Conservation (phyloP, 1,140 invertebrate genomes). For the Brachionus rotundiformis region DNA sequence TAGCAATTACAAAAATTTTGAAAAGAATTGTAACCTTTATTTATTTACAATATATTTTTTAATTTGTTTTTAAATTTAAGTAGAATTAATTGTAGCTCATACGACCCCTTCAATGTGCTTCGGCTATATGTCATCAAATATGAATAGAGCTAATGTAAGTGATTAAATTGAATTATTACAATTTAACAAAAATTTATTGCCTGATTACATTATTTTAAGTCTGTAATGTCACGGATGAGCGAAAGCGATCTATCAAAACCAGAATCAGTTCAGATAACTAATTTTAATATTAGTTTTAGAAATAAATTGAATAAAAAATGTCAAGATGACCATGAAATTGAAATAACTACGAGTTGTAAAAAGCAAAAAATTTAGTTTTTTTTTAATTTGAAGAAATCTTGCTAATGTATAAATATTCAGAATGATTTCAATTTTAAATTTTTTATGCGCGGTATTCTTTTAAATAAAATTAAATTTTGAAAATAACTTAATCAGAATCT, state of each 20-base stretch:
- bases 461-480: too few species aligned
- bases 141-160: background rate
- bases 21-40: background rate
- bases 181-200: background rate
- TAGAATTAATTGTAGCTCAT: slow-evolving; percentile 51
- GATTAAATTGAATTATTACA: background rate
- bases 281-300: slow-evolving; percentile 27
- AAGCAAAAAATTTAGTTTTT: background rate
- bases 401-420: too few species aligned
- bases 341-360: background rate
- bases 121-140: slow-evolving; percentile 18
- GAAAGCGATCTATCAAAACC: background rate
- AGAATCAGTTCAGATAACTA: slow-evolving; percentile 5
- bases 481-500: too few species aligned
- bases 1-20: background rate
- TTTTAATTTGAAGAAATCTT: background rate
- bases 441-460: too few species aligned
- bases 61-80: background rate
- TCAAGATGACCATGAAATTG: background rate
- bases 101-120: slow-evolving; percentile 46
- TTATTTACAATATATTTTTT: background rate
- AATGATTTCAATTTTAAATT: too few species aligned
- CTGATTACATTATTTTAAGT: background rate
- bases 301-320: background rate
- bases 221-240: slow-evolving; percentile 20